Percentiles rank a stretch among this genome's conserved stretches.
Evolutionary conservation across 2,113 vertebrate genomes (phyloP).

Genomic region (Motacilla alba): DNA sequence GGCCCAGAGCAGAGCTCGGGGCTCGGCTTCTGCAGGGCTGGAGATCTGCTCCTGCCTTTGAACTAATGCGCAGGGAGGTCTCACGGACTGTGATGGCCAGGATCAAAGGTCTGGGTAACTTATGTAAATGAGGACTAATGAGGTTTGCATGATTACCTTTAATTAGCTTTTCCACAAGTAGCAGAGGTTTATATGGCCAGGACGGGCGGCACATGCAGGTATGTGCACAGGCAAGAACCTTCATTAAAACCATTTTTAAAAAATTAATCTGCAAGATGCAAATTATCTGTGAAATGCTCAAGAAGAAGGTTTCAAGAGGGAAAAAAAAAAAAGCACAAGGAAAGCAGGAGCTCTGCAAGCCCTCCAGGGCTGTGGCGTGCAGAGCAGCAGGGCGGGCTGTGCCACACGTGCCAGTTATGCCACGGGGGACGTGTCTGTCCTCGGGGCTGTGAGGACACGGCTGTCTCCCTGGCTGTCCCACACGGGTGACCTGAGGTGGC

Average conservation of each 20-base stretch:
- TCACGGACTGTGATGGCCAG: not conserved
- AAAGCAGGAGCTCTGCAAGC: not conserved
- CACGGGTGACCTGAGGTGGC: fast-evolving
- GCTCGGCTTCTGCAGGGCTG: not conserved
- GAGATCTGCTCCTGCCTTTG: not conserved
- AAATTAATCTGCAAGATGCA: not conserved
- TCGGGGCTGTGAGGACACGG: not conserved
- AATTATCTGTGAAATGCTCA: not conserved
- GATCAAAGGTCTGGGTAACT: not conserved
- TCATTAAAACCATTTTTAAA: not conserved
- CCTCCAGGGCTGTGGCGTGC: not conserved
- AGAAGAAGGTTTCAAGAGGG: not conserved
- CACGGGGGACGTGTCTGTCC: not conserved
- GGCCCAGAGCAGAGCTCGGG: not conserved
- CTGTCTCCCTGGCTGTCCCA: fast-evolving
- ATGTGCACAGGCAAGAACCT: not conserved
- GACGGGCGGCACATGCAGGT: not conserved
- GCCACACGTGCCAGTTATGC: fast-evolving
- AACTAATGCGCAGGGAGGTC: not conserved
- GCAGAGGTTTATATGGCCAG: not conserved
- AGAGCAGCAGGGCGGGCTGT: not conserved
- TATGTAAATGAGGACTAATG: conserved; percentile 40
- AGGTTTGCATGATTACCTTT: conserved; percentile 24
- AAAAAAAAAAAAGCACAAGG: not conserved
- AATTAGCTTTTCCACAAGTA: not conserved